Base-by-base conservation (phyloP, 2,797 vertebrate species). In the Pangasius krempfi region DNA sequence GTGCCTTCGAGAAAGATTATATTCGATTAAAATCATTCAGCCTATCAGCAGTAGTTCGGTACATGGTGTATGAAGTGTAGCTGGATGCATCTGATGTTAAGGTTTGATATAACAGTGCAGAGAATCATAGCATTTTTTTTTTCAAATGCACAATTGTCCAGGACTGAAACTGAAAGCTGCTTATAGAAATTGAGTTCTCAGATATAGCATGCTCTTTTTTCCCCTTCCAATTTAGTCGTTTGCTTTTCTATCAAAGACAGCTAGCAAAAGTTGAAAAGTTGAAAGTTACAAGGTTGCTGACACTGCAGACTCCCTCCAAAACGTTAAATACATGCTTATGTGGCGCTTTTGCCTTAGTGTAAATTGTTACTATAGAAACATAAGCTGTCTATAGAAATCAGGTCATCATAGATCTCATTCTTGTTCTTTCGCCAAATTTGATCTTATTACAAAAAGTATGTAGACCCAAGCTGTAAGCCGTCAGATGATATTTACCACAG, bases 1-100 rank as follows among this genome's bases (percentile, higher is more conserved):
- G n/a, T 37, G 64, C 58, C 30, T 81, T 78, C 5, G 5, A 52
- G 44, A 60, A 79, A 82, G 83, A 89, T 88, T 87, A 70, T 27
- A 82, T 18, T 44, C 58, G 52, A 88, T 79, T 88, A 86, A 91
- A 91, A 88, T 87, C 79, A 78, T 85, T 75, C 66, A 47, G 27
- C 4, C 16, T 40, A 47, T 87, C 50, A 33, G 60, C n/a, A 86
- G 54, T n/a, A 60, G 25, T 62, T 62, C 54, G 6, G 50, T 76
- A 18, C 85, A 73, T 27, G 25, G 79, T 76, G 60, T 83, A 70
- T 44, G 78, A 20, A 25, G 33, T 12, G 30, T n/a, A 37, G 47
- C 44, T 73, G 50, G 68, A 88, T 22, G 25, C 20, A 10, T 85
- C 60, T 30, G 52, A 79, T 66, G 18, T 70, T 84, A 87, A 10